These are phyloP conservation scores for Thinocorus orbignyianus DNA, from an alignment of 2,113 vertebrate genomes.

Conservation along the genomic window DNA sequence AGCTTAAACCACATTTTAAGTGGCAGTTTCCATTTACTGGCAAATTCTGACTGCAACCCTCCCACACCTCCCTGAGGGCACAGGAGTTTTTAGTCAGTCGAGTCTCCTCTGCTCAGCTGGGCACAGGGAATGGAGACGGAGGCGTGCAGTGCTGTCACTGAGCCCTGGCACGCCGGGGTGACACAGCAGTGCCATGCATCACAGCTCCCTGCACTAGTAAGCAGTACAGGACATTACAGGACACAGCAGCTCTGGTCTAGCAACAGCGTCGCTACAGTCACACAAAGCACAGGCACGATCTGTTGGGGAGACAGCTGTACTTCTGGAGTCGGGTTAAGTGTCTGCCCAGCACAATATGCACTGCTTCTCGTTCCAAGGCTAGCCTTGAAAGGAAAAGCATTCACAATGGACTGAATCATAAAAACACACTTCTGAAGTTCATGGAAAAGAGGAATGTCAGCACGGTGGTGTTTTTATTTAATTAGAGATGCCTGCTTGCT, in stretches of 20 bases:
- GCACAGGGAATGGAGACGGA: not conserved
- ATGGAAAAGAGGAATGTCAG: not conserved
- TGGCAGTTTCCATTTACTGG: not conserved
- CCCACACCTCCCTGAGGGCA: not conserved
- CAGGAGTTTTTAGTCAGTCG: not conserved
- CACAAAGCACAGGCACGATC: rapidly evolving
- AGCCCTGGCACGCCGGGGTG: not conserved
- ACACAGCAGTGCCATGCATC: not conserved
- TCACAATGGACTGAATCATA: not conserved
- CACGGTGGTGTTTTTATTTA: not conserved
- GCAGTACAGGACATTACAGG: not conserved
- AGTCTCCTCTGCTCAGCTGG: not conserved
- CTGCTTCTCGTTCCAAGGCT: not conserved
- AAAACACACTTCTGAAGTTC: not conserved
- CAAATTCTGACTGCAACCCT: not conserved
- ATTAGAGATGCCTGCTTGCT: constrained; percentile 22
- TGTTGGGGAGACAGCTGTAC: not conserved
- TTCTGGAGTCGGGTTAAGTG: not conserved
- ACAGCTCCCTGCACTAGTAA: not conserved
- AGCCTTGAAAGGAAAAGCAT: not conserved
- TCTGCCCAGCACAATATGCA: rapidly evolving
- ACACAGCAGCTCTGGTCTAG: not conserved
- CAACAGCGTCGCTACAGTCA: not conserved
- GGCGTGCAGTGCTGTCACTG: not conserved
- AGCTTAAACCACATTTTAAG: not conserved